Base-by-base conservation (phyloP, 2,888 invertebrate genomes). In the Drosophila neonasuta region DNA sequence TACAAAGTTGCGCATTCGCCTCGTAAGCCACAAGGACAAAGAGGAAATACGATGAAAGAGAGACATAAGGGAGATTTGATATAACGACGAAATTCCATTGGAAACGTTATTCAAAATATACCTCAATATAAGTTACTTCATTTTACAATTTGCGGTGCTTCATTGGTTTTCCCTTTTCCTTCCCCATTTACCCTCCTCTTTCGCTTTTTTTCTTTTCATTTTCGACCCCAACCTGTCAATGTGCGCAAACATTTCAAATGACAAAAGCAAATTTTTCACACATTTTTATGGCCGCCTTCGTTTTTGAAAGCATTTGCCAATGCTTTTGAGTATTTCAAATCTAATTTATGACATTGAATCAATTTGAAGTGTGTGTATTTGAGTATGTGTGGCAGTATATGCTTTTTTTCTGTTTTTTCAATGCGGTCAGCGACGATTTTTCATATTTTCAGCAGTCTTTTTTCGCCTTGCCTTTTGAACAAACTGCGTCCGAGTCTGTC, bases 301-400 rank as follows among this genome's bases (percentile, higher is more conserved):
- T 15, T 29, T 60, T 49, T n/a, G 46, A 52, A 57, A 59, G 24
- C 51, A 42, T 52, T 51, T 50, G 67, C 60, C 66, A 81, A 71
- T 68, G 81, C 87, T 77, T 75, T 71, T 71, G 75, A 83, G 80
- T 63, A 83, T 83, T 83, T 87, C 86, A 87, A 87, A 83, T 86
- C 86, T 87, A 83, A 83, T 83, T 87, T 83, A 83, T 87, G 83
- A 86, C 87, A 83, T 78, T 86, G 84, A 87, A 83, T 83, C 86
- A 83, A 83, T 83, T 83, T 77, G 67, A 51, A 70, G 64, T 49
- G 42, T n/a, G 20, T 63, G n/a, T n/a, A 36, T n/a, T 36, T n/a
- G n/a, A 36, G 48, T 48, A 41, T 44, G 74, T 55, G 51, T 48
- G 61, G 45, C 15, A 42, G 58, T 60, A 30, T 39, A 17, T 44